phyloP scores from a whole-genome alignment of 1,140 invertebrate genomes.

The Bacillus rossius region DNA sequence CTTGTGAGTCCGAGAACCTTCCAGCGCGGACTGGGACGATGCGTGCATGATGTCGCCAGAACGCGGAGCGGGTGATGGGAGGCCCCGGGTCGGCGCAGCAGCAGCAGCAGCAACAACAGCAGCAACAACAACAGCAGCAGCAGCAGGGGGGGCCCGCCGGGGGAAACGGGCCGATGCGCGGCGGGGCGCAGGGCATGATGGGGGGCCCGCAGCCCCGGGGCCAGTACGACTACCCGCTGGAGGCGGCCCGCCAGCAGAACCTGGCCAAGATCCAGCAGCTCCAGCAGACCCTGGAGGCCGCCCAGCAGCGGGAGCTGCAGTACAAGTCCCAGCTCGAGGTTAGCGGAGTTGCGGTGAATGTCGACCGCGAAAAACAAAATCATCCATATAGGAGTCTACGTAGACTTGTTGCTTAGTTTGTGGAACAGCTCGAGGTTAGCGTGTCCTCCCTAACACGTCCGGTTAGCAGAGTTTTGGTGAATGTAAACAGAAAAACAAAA shows the following conservation, averaged over 20 bases:
- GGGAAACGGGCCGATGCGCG: not conserved
- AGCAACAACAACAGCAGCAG: slow-evolving; percentile 19
- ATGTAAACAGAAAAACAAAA: no score
- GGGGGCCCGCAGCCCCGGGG: slow-evolving; percentile 39
- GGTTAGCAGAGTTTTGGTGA: no score
- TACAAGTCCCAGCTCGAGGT: slow-evolving; percentile 67
- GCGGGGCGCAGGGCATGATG: slow-evolving; percentile 37
- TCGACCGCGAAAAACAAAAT: no score
- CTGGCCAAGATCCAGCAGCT: slow-evolving; percentile 59
- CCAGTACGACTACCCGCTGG: slow-evolving; percentile 45
- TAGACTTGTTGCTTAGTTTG: no score
- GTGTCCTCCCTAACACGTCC: no score
- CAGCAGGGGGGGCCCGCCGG: slow-evolving; percentile 6
- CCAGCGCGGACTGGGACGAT: no score
- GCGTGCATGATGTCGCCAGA: no score
- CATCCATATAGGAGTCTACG: no score
- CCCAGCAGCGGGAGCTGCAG: slow-evolving; percentile 67
- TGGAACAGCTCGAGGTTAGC: no score
- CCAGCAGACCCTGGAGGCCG: slow-evolving; percentile 64
- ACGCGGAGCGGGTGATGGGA: slow-evolving; percentile 6
- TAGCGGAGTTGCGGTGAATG: no score
- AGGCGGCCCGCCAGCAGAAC: slow-evolving; percentile 61
- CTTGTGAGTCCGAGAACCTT: no score
- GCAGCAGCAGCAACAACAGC: slow-evolving; percentile 6
- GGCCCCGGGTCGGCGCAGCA: slow-evolving; percentile 1